Base-by-base conservation (phyloP, 2,797 vertebrate species). In the Cyclura pinguis region DNA sequence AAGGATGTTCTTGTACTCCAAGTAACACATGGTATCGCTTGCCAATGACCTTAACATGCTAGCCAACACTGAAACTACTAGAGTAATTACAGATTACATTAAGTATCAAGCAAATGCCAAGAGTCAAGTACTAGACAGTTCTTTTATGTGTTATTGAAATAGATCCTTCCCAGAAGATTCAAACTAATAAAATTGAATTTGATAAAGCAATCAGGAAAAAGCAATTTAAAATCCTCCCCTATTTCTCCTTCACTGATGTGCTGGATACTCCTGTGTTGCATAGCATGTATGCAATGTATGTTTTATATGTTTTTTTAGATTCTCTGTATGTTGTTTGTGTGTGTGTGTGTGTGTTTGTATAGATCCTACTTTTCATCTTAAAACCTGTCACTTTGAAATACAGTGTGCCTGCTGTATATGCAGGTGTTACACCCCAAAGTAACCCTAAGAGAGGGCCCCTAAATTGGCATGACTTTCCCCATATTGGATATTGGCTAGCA, bases 81-180 rank as follows among this genome's bases (percentile, higher is more conserved):
- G 62, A 93, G 95, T 96, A 96, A 97, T 97, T 97, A 96, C 92
- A 95, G 94, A 97, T 97, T 96, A 95, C 91, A 96, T 93, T 93
- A 96, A 95, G 88, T 85, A 95, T 94, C 95, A 92, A 92, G 85
- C 88, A 93, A 95, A 95, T 95, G 92, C 96, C 95, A 90, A 73
- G 90, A 94, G 92, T 92, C 91, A 94, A 59, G 89, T 94, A 92
- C 84, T 84, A 94, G 96, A 93, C 86, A 92, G 94, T 94, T 92
- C 94, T 95, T 96, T 95, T 93, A 93, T 87, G 88, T 62, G 29
- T 95, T 96, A 94, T 95, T 96, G 95, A 94, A 92, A 94, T 94
- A 95, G 93, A 93, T 92, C 87, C 92, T 93, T 96, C 95, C 90
- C 92, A 94, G 93, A 95, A 93, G 93, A 95, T 93, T 93, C 92